Evolutionary conservation across 1,140 invertebrate genomes (phyloP).

Genomic region (Solenopsis invicta): DNA sequence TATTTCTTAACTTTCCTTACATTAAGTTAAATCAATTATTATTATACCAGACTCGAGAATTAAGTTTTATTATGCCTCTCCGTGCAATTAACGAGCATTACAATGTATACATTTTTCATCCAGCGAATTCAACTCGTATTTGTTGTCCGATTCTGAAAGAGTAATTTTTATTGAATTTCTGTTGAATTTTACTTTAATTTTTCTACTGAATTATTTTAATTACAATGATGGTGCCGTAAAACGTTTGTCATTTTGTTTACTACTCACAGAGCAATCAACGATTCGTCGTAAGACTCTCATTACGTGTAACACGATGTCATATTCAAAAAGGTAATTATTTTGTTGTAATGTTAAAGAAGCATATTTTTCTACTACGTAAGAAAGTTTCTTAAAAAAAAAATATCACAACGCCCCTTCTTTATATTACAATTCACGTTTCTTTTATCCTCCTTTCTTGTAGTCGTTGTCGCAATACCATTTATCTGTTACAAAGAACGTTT

Average conservation of each 20-base stretch:
- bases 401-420: neutral
- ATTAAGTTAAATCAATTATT: slow-evolving; percentile 20
- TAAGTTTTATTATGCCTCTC: neutral
- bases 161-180: neutral
- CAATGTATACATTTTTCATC: neutral
- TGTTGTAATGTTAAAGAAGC: neutral
- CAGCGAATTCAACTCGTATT: neutral
- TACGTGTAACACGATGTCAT: neutral
- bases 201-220: neutral
- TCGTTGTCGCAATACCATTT: slow-evolving; percentile 46
- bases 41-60: neutral
- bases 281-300: neutral
- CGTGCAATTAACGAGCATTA: neutral
- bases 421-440: slow-evolving; percentile 6
- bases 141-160: neutral
- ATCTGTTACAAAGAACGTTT: slow-evolving; percentile 47
- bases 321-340: slow-evolving; percentile 10
- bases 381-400: neutral
- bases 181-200: neutral
- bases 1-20: slow-evolving; percentile 12
- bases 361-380: neutral
- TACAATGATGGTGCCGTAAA: neutral
- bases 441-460: neutral
- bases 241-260: neutral
- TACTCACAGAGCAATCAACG: neutral